A percentile compares a stretch with the other conserved stretches of the same genome.
Conservation (phyloP, 2,888 invertebrate species). For the Noctuana brunneofusca region DNA sequence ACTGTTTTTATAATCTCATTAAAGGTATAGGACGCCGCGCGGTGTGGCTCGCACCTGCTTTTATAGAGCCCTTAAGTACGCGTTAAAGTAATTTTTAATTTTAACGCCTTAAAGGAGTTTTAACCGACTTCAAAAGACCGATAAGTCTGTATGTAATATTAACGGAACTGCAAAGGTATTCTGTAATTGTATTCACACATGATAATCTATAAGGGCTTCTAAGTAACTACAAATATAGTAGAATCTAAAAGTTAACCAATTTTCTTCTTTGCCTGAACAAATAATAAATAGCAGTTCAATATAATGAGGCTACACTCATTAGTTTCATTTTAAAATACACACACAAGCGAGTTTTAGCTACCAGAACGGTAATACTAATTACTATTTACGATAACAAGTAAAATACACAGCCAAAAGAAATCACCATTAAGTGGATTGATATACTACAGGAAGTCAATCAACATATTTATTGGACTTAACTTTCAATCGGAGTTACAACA, state of each 20-base stretch:
- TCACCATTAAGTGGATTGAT: constrained; percentile 47
- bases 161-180: too few species aligned
- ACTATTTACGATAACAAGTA: constrained; percentile 40
- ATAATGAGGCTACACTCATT: background rate
- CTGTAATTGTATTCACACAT: too few species aligned
- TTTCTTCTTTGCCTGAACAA: too few species aligned
- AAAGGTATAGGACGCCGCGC: constrained; percentile 49
- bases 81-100: constrained; percentile 5
- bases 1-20: constrained; percentile 75
- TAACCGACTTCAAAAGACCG: too few species aligned
- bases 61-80: constrained; percentile 45
- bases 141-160: too few species aligned
- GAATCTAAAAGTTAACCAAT: too few species aligned
- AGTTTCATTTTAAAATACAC: constrained; percentile 1
- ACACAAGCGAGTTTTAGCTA: constrained; percentile 9
- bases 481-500: constrained; percentile 55
- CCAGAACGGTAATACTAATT: constrained; percentile 23
- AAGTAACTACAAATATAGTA: too few species aligned
- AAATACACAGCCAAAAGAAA: constrained; percentile 19
- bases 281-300: background rate
- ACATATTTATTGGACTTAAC: constrained; percentile 64
- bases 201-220: too few species aligned
- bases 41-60: constrained; percentile 51
- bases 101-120: background rate
- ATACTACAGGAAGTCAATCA: constrained; percentile 67